These are phyloP conservation scores for Synodontis membranacea DNA, from an alignment of 2,113 vertebrate genomes.

Conservation along the genomic window DNA sequence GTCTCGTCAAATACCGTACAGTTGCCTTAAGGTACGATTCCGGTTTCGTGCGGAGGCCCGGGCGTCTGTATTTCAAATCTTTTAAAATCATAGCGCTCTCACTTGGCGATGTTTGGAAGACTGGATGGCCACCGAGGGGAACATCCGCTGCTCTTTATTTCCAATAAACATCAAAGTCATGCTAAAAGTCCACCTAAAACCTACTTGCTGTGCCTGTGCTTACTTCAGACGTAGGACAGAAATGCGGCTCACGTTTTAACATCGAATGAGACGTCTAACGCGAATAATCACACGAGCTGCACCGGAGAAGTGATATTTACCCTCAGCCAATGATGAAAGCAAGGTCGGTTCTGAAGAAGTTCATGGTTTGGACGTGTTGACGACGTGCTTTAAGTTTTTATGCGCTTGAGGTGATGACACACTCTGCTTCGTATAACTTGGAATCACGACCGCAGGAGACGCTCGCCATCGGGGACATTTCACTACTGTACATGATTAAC, in stretches of 20 bases:
- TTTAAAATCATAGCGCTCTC: not conserved
- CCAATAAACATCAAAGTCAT: not conserved
- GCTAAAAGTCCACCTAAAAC: not conserved
- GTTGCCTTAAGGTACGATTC: not conserved
- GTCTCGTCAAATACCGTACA: not conserved
- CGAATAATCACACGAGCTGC: not conserved
- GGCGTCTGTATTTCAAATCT: not conserved
- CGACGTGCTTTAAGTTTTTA: not conserved
- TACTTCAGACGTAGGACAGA: not conserved
- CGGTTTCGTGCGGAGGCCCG: not conserved
- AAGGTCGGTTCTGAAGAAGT: not conserved
- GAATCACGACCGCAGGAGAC: not conserved
- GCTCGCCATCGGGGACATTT: not conserved
- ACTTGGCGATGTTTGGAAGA: not conserved
- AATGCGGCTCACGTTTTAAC: not conserved
- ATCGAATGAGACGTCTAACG: not conserved
- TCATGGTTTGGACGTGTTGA: not conserved
- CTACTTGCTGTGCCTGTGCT: too few relatives aligned
- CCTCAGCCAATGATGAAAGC: not conserved
- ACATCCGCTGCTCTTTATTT: not conserved
- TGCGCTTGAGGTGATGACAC: not conserved
- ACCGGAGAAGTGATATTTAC: not conserved
- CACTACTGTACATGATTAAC: not conserved
- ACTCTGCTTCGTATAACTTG: not conserved
- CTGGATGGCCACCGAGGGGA: not conserved